Conservation (phyloP, 2,113 vertebrate species). For the Ictalurus punctatus region DNA sequence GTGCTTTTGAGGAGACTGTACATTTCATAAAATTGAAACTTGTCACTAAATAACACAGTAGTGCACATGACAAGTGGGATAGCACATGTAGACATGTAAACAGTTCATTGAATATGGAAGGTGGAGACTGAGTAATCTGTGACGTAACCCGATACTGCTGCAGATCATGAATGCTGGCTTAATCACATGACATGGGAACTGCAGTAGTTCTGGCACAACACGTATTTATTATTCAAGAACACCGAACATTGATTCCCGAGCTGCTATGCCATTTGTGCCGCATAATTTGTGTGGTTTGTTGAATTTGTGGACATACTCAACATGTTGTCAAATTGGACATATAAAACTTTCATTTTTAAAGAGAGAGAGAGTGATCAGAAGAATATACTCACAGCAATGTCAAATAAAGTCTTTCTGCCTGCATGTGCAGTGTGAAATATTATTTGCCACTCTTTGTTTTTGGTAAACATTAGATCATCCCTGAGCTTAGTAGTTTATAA, state of each 20-base stretch:
- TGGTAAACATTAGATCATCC: neutral
- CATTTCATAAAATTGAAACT: neutral
- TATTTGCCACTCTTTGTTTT: neutral
- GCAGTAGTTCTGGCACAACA: neutral
- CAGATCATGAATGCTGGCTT: conserved; percentile 23
- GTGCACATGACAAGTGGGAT: neutral
- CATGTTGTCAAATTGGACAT: neutral
- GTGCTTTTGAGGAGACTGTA: no score
- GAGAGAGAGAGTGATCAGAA: neutral
- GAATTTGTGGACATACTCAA: neutral
- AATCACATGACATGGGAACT: conserved; percentile 1
- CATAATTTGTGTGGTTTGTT: neutral
- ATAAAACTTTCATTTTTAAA: neutral
- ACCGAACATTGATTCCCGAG: neutral
- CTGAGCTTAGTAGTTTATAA: neutral
- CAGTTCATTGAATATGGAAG: neutral
- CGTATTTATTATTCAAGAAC: conserved; percentile 2
- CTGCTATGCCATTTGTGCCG: neutral
- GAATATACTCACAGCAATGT: neutral
- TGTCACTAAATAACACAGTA: neutral
- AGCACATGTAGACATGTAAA: neutral
- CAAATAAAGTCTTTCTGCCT: neutral
- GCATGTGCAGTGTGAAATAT: neutral
- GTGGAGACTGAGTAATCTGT: conserved; percentile 29
- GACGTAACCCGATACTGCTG: conserved; percentile 31